Evolutionary conservation across 1,140 invertebrate species (phyloP).

Genomic region (Teleopsis dalmanni): DNA sequence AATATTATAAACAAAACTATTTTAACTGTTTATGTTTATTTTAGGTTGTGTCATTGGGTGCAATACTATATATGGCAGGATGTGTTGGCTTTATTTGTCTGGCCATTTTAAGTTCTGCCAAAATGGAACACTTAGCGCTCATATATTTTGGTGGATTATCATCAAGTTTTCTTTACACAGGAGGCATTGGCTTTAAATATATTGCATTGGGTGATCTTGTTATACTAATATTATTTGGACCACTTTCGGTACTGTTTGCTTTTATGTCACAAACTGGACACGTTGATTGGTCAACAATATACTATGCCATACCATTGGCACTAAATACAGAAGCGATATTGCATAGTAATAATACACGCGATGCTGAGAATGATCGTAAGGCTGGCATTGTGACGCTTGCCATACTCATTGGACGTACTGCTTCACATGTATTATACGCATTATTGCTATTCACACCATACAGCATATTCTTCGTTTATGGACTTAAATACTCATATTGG

Average conservation of each 20-base stretch:
- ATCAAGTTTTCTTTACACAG: conserved; percentile 90
- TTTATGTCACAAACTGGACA: conserved; percentile 86
- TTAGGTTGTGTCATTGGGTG: conserved; percentile 73
- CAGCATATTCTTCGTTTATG: conserved; percentile 76
- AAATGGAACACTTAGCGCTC: conserved; percentile 87
- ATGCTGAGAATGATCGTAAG: conserved; percentile 74
- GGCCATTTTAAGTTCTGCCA: conserved; percentile 72
- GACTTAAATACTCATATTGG: conserved; percentile 76
- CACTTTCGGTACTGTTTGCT: conserved; percentile 88
- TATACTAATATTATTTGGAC: conserved; percentile 88
- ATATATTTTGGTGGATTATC: conserved; percentile 93
- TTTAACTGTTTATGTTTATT: conserved; percentile 3
- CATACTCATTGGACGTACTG: conserved; percentile 83
- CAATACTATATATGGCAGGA: conserved; percentile 76
- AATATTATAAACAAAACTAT: not conserved
- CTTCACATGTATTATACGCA: conserved; percentile 85
- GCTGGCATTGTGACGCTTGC: conserved; percentile 88
- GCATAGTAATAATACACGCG: conserved; percentile 89
- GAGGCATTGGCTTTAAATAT: conserved; percentile 90
- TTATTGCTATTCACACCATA: conserved; percentile 88
- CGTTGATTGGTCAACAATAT: conserved; percentile 76
- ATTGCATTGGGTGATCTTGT: conserved; percentile 87
- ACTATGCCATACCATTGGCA: conserved; percentile 88
- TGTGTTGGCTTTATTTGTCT: conserved; percentile 82
- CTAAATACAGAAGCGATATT: conserved; percentile 92